Conservation (phyloP, 1,140 invertebrate species). For the Zaprionus ghesquierei region DNA sequence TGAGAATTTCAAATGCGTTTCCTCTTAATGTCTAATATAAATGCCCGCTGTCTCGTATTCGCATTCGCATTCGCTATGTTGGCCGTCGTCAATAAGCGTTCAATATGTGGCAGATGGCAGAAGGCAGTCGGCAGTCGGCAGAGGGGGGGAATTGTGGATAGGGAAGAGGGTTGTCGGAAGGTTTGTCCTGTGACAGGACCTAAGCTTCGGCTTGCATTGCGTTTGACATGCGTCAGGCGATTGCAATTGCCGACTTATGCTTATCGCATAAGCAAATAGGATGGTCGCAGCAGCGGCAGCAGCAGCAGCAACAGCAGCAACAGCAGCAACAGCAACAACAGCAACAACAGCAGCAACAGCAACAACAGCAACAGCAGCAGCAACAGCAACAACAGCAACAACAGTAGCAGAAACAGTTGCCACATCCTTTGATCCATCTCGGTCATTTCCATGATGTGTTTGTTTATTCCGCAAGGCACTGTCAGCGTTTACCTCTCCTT, state of each 20-base stretch:
- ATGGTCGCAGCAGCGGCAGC: neutral
- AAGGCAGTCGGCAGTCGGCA: neutral
- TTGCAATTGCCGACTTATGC: slow-evolving; percentile 42
- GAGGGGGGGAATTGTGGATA: too few relatives aligned
- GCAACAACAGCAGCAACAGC: neutral
- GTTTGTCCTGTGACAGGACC: slow-evolving; percentile 27
- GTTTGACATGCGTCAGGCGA: slow-evolving; percentile 41
- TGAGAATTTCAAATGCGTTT: slow-evolving; percentile 59
- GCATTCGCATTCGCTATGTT: slow-evolving; percentile 29
- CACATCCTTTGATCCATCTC: slow-evolving; percentile 25
- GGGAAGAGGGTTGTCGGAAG: too few relatives aligned
- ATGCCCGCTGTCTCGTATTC: slow-evolving; percentile 69
- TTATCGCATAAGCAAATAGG: slow-evolving; percentile 52
- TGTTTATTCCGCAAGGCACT: slow-evolving; percentile 47
- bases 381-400: neutral
- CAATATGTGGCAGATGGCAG: slow-evolving; percentile 12
- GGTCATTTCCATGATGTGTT: slow-evolving; percentile 43
- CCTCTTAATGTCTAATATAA: slow-evolving; percentile 80
- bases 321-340: neutral
- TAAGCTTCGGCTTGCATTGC: slow-evolving; percentile 15
- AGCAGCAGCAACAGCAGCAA: neutral
- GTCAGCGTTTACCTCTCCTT: slow-evolving; percentile 36
- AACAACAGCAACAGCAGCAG: neutral
- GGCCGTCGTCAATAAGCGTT: slow-evolving; percentile 46
- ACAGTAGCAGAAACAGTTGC: slow-evolving; percentile 21